Conservation (phyloP, 2,797 vertebrate genomes). For the Clamator glandarius region DNA sequence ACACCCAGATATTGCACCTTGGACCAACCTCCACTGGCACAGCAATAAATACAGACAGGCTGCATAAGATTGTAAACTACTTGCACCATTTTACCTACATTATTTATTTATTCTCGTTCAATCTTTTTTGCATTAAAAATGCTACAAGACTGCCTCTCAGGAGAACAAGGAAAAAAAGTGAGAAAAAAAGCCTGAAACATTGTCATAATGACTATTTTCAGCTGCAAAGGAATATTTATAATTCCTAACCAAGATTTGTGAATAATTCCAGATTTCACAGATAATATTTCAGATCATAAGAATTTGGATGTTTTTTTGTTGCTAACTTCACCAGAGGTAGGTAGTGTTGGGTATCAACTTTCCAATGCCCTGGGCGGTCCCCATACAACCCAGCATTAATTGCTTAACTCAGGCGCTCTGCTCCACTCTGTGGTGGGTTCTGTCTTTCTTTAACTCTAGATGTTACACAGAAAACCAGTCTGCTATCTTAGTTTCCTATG, state of each 20-base stretch:
- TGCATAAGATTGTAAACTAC: neutral
- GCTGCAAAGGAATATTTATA: neutral
- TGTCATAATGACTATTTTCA: neutral
- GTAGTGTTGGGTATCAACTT: neutral
- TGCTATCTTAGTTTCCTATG: neutral
- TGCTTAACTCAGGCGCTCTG: neutral
- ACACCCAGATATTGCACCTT: neutral
- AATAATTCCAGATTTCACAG: neutral
- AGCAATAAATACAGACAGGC: neutral
- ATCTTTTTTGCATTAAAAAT: neutral
- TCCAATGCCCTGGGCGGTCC: neutral
- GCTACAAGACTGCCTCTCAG: neutral
- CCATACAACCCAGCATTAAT: neutral
- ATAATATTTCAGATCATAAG: neutral
- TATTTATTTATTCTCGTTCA: neutral
- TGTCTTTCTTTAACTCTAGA: neutral
- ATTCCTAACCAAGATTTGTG: neutral
- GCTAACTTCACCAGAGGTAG: neutral
- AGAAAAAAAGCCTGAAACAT: neutral
- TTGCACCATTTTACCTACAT: neutral
- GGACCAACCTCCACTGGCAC: neutral
- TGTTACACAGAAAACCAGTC: neutral
- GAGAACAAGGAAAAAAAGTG: neutral
- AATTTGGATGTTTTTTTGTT: neutral
- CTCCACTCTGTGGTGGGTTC: neutral